phyloP scores from a whole-genome alignment of 2,888 invertebrate genomes.

The Perizoma flavofasciatum region DNA sequence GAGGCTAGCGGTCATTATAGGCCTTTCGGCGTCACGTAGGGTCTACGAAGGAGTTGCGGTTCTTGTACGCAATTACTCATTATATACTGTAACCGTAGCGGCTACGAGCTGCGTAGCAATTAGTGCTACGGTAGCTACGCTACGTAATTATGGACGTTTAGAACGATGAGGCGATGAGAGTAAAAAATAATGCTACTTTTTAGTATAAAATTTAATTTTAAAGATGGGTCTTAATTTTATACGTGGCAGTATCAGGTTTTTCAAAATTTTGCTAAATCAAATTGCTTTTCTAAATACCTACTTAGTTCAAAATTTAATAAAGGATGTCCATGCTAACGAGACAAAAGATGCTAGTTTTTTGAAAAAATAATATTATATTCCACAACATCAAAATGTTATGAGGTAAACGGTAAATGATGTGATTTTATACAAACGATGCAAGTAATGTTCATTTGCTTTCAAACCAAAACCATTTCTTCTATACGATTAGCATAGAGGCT shows the following conservation, averaged over 20 bases:
- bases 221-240: slow-evolving; percentile 13
- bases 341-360: no score
- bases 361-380: no score
- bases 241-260: slow-evolving; percentile 5
- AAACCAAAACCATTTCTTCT: neutral
- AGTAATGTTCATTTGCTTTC: no score
- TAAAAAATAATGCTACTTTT: slow-evolving; percentile 29
- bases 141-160: slow-evolving; percentile 73
- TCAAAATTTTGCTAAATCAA: neutral
- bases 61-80: slow-evolving; percentile 43
- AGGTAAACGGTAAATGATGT: no score
- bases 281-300: neutral
- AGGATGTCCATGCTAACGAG: neutral
- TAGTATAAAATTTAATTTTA: slow-evolving; percentile 24
- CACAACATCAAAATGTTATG: no score
- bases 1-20: no score
- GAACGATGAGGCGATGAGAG: slow-evolving; percentile 40
- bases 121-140: slow-evolving; percentile 71
- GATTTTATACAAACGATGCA: no score
- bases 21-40: neutral
- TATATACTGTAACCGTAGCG: slow-evolving; percentile 30
- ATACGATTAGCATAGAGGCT: slow-evolving; percentile 22
- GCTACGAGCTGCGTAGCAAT: slow-evolving; percentile 79
- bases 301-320: neutral
- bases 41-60: slow-evolving; percentile 7